Evolutionary conservation across 2,113 vertebrate species (phyloP).

Genomic region (Otus sunia): DNA sequence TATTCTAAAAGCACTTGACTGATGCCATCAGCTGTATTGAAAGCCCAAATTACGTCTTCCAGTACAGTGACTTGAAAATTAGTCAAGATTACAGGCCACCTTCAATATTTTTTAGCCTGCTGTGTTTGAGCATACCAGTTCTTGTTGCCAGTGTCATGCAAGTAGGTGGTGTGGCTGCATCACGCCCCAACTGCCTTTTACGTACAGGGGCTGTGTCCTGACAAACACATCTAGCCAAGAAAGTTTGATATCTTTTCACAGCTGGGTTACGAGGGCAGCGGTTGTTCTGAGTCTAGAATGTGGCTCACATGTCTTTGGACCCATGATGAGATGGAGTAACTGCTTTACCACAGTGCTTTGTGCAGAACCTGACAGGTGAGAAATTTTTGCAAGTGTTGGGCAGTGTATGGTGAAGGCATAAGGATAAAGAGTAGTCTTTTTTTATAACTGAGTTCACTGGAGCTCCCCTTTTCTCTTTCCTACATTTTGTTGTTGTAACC

Average conservation of each 20-base stretch:
- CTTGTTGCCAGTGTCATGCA: neutral
- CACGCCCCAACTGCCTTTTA: neutral
- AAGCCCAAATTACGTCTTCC: neutral
- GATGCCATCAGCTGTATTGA: neutral
- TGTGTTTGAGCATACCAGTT: neutral
- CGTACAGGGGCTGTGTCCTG: neutral
- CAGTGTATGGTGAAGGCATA: neutral
- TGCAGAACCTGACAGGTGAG: neutral
- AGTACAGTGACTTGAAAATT: neutral
- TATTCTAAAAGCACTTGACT: neutral
- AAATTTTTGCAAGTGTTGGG: neutral
- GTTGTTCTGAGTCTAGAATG: neutral
- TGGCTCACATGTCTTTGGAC: accelerated
- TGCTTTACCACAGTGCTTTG: neutral
- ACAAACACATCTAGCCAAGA: neutral
- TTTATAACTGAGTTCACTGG: neutral
- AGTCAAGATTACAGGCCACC: neutral
- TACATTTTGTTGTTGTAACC: neutral
- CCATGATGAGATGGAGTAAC: accelerated
- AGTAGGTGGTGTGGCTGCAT: neutral
- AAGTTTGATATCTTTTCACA: neutral
- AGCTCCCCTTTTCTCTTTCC: neutral
- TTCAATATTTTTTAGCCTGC: neutral
- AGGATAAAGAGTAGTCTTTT: neutral
- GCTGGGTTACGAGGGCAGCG: neutral